Conservation (phyloP, 2,888 invertebrate genomes). For the Eupeodes latifasciatus region DNA sequence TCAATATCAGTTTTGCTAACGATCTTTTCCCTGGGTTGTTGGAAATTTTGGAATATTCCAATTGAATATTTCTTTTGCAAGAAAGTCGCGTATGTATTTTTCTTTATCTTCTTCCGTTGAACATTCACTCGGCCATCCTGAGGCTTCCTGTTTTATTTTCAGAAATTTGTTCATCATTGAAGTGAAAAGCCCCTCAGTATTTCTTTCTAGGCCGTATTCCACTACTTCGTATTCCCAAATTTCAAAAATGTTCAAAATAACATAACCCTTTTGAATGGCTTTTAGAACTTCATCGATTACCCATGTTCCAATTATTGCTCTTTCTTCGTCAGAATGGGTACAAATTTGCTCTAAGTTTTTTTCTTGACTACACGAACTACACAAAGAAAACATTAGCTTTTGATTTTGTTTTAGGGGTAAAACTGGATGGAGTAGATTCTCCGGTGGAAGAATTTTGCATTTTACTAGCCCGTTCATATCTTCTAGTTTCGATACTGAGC, state of each 20-base stretch:
- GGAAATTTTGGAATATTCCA: slow-evolving; percentile 1
- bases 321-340: background rate
- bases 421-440: slow-evolving; percentile 78
- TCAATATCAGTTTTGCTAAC: background rate
- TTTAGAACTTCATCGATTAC: slow-evolving; percentile 76
- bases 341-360: background rate
- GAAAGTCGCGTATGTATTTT: slow-evolving; percentile 76
- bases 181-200: slow-evolving; percentile 75
- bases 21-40: background rate
- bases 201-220: slow-evolving; percentile 57
- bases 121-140: slow-evolving; percentile 76
- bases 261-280: slow-evolving; percentile 75
- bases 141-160: slow-evolving; percentile 78
- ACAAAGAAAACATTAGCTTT: slow-evolving; percentile 76
- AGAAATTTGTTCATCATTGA: slow-evolving; percentile 78
- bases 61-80: slow-evolving; percentile 65
- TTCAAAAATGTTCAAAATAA: background rate
- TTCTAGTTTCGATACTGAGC: slow-evolving; percentile 5
- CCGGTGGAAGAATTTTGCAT: slow-evolving; percentile 49
- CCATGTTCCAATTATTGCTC: too few species aligned
- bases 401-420: slow-evolving; percentile 77
- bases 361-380: background rate
- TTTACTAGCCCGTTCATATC: slow-evolving; percentile 32
- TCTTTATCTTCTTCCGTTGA: slow-evolving; percentile 59
- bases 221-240: slow-evolving; percentile 75